A percentile compares a stretch with the other conserved stretches of the same genome.
phyloP scores from a whole-genome alignment of 2,888 invertebrate species.

The Pheosia gnoma region DNA sequence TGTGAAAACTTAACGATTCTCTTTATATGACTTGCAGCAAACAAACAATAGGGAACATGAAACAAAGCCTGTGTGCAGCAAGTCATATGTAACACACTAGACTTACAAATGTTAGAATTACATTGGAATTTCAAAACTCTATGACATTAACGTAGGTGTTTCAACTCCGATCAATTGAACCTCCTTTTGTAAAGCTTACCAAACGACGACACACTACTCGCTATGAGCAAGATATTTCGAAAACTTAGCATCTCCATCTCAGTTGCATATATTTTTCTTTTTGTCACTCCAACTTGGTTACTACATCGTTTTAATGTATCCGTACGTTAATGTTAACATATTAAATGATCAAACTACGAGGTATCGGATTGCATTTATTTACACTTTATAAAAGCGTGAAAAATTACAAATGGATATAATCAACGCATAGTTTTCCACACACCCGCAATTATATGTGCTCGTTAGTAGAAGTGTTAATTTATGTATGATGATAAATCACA shows the following conservation, averaged over 20 bases:
- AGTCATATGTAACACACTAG: background rate
- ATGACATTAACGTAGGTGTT: constrained; percentile 28
- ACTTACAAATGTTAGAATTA: constrained; percentile 15
- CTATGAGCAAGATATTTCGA: constrained; percentile 19
- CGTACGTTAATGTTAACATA: background rate
- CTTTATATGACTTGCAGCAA: background rate
- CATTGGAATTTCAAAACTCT: constrained; percentile 17
- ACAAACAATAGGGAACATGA: background rate
- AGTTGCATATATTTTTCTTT: constrained; percentile 9
- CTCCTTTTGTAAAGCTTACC: constrained; percentile 14
- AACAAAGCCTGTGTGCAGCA: background rate
- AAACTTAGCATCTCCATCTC: constrained; percentile 10
- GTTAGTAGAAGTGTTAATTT: too few species aligned
- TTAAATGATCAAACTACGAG: background rate
- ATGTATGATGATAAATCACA: too few species aligned
- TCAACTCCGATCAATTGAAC: constrained; percentile 7
- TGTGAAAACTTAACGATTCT: background rate
- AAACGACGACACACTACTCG: constrained; percentile 16
- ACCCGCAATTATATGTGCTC: background rate
- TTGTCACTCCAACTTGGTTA: constrained; percentile 14
- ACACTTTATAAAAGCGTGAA: too few species aligned
- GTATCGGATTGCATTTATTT: background rate
- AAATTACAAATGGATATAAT: background rate
- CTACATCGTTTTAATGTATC: constrained; percentile 8
- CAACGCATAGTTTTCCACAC: background rate